Evolutionary conservation across 64 coral and sea anemone species (phyloP), one percentile per base, ranked within the genome.

Genomic region (Montipora cactus): DNA sequence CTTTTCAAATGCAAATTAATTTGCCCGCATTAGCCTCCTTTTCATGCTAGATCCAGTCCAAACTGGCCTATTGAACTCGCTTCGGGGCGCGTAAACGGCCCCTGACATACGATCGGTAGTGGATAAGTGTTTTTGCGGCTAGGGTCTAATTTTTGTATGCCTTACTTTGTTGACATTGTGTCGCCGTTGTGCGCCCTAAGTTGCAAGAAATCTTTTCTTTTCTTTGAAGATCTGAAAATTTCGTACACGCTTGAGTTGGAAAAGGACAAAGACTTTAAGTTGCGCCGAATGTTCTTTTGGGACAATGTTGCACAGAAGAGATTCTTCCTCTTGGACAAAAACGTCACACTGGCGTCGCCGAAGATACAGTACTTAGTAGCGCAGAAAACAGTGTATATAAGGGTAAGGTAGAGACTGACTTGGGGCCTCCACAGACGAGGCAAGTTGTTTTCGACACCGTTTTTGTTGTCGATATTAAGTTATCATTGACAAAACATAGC

Each of bases 281-380:
- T 97, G 51, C 93, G 93, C 6, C 92, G 96, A 19, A 74, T 97
- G 78, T 97, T 95, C 45, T 97, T 97, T 73, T 87, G 91, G 77
- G 80, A 95, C 5, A 20, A 55, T 1, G 52, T 21, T 15, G 84
- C 85, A 19, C 50, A 57, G 6, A 47, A 81, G 47, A 94, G 70
- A 59, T 8, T 4, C 8, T 89, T 92, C 19, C 23, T 59, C 19
- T 81, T 85, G 71, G 51, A 19, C 13, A 47, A 11, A 18, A 20
- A 47, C 64, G 4, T 16, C 59, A 86, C 62, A 3, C 47, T 86
- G 21, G 7, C 61, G 1, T 5, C 18, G 15, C 23, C 19, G 12
- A 49, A 9, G 4, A 47, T 15, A 49, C 5, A 4, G 0, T 21
- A 49, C 47, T 0, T 0, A 0, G 44, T 86, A 0, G 5, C 1